phyloP scores from a whole-genome alignment of 1,140 invertebrate genomes.

The Triops longicaudatus region DNA sequence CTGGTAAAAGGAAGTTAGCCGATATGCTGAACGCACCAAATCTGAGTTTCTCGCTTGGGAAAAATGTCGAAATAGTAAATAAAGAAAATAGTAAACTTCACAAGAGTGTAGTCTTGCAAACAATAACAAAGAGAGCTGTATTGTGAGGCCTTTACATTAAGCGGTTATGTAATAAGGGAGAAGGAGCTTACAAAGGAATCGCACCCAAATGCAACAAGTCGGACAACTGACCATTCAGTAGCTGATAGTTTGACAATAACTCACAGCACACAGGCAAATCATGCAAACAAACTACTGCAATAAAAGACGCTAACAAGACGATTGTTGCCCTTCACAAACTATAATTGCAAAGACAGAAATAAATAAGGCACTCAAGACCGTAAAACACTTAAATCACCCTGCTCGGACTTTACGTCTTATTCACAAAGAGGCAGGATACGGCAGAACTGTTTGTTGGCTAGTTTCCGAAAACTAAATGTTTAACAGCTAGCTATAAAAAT shows the following conservation, averaged over 20 bases:
- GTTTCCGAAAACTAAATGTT: too few relatives aligned
- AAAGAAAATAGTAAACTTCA: neutral
- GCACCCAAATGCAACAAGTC: neutral
- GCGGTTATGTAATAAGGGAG: neutral
- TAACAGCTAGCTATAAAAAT: neutral
- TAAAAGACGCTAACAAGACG: neutral
- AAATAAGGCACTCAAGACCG: too few relatives aligned
- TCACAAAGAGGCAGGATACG: too few relatives aligned
- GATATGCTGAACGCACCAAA: too few relatives aligned
- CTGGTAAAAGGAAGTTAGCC: too few relatives aligned
- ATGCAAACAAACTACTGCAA: neutral
- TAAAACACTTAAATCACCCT: too few relatives aligned
- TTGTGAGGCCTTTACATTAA: neutral
- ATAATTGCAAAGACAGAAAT: too few relatives aligned
- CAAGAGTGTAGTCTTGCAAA: neutral
- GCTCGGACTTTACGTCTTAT: too few relatives aligned
- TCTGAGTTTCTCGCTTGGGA: too few relatives aligned
- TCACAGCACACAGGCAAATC: constrained; percentile 8
- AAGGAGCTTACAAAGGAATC: neutral
- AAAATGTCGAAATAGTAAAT: too few relatives aligned
- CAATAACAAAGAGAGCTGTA: neutral
- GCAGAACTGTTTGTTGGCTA: too few relatives aligned
- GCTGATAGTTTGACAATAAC: neutral
- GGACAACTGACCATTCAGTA: neutral
- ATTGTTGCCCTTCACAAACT: too few relatives aligned